These are phyloP conservation scores for Rhinogobius similis DNA, from an alignment of 2,113 vertebrate species.

Conservation along the genomic window DNA sequence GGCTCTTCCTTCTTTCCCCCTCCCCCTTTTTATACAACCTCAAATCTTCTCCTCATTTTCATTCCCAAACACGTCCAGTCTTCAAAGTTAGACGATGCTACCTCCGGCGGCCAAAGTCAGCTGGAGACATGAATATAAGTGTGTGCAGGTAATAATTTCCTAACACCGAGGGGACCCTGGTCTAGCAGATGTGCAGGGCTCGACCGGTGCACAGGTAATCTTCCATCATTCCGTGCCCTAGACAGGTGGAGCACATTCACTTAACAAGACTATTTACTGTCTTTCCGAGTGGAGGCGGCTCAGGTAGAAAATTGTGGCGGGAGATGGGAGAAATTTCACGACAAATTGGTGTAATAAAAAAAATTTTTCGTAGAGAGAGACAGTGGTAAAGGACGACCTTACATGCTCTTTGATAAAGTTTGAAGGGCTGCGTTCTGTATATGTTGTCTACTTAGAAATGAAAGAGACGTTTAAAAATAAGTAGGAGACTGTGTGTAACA, in stretches of 20 bases:
- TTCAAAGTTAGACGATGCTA: slow-evolving; percentile 37
- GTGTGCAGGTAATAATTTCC: slow-evolving; percentile 24
- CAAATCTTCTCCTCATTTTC: slow-evolving; percentile 4
- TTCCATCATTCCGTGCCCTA: slow-evolving; percentile 37
- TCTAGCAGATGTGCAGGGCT: slow-evolving; percentile 46
- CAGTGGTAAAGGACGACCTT: slow-evolving; percentile 34
- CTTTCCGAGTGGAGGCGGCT: slow-evolving; percentile 26
- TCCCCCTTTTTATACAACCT: background rate
- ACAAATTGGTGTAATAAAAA: slow-evolving; percentile 46
- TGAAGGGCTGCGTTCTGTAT: slow-evolving; percentile 2
- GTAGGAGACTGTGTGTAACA: slow-evolving; percentile 14
- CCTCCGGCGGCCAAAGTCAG: slow-evolving; percentile 21
- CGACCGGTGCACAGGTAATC: no score
- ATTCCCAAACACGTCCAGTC: slow-evolving; percentile 18
- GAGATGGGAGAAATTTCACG: slow-evolving; percentile 23
- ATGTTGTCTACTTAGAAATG: slow-evolving; percentile 14
- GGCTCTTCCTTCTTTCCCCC: background rate
- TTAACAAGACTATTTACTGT: slow-evolving; percentile 42
- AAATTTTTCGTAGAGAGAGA: slow-evolving; percentile 35
- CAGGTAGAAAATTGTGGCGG: slow-evolving; percentile 21
- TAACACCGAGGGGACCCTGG: slow-evolving; percentile 16
- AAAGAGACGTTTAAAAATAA: slow-evolving; percentile 25
- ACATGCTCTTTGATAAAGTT: slow-evolving; percentile 25
- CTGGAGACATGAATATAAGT: slow-evolving; percentile 10
- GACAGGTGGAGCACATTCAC: slow-evolving; percentile 40